Evolutionary conservation across 2,113 vertebrate species (phyloP), one percentile per base, ranked within the genome.

Genomic region (Dromaius novaehollandiae): DNA sequence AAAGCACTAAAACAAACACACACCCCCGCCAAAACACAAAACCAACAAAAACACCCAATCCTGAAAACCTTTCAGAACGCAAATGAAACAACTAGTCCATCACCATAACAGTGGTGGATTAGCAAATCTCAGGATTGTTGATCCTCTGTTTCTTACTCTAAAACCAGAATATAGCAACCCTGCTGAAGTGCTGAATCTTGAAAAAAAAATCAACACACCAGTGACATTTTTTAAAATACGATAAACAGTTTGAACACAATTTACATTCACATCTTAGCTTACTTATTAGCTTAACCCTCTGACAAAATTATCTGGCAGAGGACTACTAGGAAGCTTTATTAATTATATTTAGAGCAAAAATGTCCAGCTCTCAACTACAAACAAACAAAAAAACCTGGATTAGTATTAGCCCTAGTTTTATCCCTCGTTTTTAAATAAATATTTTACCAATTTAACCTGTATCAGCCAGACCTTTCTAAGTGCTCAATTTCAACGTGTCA

Each of bases 91-190:
- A 68, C 36, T 19, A 30, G 34, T 51, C 83, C 0, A 3, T 18
- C 34, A 30, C 13, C 28, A 4, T 11, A 70, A 42, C 25, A 77
- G 34, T 22, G 7, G 34, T 9, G 58, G 25, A 61, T 32, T 10
- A 53, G 55, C 4, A 77, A 65, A 64, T 51, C 3, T 34, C 0
- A 1, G 58, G 18, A 88, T 87, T 88, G 26, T 42, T 46, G 28
- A 58, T 34, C 22, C 36, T 32, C 21, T 73, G 1, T 64, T 69
- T 24, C 21, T 51, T 61, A n/a, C 6, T 61, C 30, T 87, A 81
- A 64, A 76, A 3, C 4, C 14, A 75, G 42, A 11, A 87, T 9
- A 38, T 0, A 0, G 42, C 34, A 89, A 51, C 8, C 73, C 19
- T 5, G 2, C n/a, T 21, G 30, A 82, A 71, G 85, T 36, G 18